Evolutionary conservation across 1,140 invertebrate species (phyloP).

Genomic region (Polypedilum pembai): DNA sequence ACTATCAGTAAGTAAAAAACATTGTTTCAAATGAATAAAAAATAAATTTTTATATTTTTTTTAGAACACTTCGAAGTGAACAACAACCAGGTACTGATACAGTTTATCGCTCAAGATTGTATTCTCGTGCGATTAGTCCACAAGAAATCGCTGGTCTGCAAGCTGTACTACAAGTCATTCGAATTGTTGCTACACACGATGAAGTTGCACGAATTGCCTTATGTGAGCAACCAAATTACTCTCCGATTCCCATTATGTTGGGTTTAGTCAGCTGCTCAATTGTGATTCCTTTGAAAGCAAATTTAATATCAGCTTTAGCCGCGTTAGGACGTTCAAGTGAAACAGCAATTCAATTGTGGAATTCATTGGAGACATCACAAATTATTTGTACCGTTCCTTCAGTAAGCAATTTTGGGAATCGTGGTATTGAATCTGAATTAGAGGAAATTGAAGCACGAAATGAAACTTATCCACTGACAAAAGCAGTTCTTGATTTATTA

Average conservation of each 20-base stretch:
- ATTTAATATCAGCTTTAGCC: slow-evolving; percentile 66
- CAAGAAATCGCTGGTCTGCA: slow-evolving; percentile 82
- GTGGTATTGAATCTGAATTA: slow-evolving; percentile 39
- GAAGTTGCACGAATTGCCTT: slow-evolving; percentile 68
- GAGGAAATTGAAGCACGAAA: slow-evolving; percentile 76
- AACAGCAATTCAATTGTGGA: slow-evolving; percentile 74
- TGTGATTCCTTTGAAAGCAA: slow-evolving; percentile 75
- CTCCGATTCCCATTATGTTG: slow-evolving; percentile 67
- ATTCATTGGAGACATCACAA: slow-evolving; percentile 76
- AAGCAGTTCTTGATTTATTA: slow-evolving; percentile 70
- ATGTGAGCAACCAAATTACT: slow-evolving; percentile 81
- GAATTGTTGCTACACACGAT: slow-evolving; percentile 68
- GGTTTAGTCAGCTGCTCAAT: slow-evolving; percentile 80
- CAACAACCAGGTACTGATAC: slow-evolving; percentile 52
- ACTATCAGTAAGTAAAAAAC: slow-evolving; percentile 48
- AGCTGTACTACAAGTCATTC: slow-evolving; percentile 69
- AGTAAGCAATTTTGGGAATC: slow-evolving; percentile 54
- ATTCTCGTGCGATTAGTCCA: slow-evolving; percentile 61
- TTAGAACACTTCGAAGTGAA: slow-evolving; percentile 53
- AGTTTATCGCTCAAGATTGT: slow-evolving; percentile 53
- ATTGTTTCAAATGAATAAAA: neutral
- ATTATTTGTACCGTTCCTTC: slow-evolving; percentile 64
- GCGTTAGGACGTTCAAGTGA: slow-evolving; percentile 65
- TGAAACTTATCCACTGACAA: slow-evolving; percentile 78
- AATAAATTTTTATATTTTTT: neutral